Evolutionary conservation across 2,797 vertebrate species (phyloP).

Genomic region (Enoplosus armatus): DNA sequence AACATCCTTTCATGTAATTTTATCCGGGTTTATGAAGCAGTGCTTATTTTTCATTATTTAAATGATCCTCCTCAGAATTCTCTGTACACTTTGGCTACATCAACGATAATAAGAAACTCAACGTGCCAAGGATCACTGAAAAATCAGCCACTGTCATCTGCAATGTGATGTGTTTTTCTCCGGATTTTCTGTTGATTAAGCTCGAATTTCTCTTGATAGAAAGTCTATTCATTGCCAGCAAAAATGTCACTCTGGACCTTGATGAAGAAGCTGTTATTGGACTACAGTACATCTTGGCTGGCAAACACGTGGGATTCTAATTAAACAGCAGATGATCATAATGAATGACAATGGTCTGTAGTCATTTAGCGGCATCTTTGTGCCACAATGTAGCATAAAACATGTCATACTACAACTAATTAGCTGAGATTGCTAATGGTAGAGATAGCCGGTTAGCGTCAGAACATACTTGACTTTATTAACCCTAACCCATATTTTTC

Average conservation of each 20-base stretch:
- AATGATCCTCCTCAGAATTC: background rate
- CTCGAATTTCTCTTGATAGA: conserved; percentile 17
- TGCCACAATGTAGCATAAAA: conserved; percentile 45
- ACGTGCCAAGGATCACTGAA: background rate
- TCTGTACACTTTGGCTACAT: conserved; percentile 7
- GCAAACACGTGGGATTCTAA: conserved; percentile 33
- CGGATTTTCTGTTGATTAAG: conserved; percentile 6
- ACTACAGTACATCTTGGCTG: conserved; percentile 2
- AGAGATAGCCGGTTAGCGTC: conserved; percentile 4
- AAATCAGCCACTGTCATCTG: background rate
- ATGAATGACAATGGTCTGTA: conserved; percentile 41
- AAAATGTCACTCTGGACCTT: conserved; percentile 6
- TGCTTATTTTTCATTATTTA: conserved; percentile 1
- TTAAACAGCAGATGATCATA: conserved; percentile 49
- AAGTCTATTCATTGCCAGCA: conserved; percentile 20
- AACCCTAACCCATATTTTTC: conserved; percentile 11
- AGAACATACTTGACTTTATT: conserved; percentile 40
- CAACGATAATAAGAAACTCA: background rate
- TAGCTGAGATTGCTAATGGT: conserved; percentile 37
- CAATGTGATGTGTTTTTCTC: conserved; percentile 8
- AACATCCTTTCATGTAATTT: background rate
- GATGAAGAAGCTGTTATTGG: conserved; percentile 28
- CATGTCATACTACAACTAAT: conserved; percentile 45
- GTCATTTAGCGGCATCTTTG: conserved; percentile 39
- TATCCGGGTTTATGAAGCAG: conserved; percentile 5